Percentiles rank a stretch among this genome's conserved stretches.
Conservation (phyloP, 2,888 invertebrate genomes). For the Rhodophaea formosa region DNA sequence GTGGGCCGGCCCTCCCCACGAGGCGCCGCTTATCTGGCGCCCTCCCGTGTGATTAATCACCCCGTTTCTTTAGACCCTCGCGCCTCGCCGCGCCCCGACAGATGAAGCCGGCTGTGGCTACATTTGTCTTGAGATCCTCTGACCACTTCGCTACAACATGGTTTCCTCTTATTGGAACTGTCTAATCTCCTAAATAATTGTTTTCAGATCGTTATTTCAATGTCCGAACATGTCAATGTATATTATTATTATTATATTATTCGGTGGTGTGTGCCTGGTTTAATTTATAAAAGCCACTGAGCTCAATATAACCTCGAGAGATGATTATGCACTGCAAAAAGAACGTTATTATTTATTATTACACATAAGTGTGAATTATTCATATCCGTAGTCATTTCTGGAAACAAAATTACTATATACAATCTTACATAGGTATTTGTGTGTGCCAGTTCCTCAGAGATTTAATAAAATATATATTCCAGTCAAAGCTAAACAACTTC, state of each 20-base stretch:
- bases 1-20: constrained; percentile 32
- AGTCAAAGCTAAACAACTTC: background rate
- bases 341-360: too few relatives aligned
- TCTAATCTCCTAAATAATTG: constrained; percentile 12
- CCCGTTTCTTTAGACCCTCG: constrained; percentile 56
- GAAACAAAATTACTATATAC: too few relatives aligned
- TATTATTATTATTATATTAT: background rate
- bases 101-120: constrained; percentile 42
- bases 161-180: constrained; percentile 10
- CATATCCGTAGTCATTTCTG: too few relatives aligned
- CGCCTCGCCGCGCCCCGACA: constrained; percentile 42
- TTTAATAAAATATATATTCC: background rate
- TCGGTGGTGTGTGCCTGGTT: background rate
- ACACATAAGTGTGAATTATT: too few relatives aligned
- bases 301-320: too few relatives aligned
- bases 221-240: background rate
- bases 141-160: constrained; percentile 2
- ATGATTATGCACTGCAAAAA: too few relatives aligned
- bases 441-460: background rate
- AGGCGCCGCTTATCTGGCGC: constrained; percentile 57
- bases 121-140: constrained; percentile 31
- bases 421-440: too few relatives aligned
- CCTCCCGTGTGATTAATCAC: constrained; percentile 67
- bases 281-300: too few relatives aligned
- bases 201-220: background rate